phyloP scores from a whole-genome alignment of 1,140 invertebrate genomes.

The Psilanteris sp. region DNA sequence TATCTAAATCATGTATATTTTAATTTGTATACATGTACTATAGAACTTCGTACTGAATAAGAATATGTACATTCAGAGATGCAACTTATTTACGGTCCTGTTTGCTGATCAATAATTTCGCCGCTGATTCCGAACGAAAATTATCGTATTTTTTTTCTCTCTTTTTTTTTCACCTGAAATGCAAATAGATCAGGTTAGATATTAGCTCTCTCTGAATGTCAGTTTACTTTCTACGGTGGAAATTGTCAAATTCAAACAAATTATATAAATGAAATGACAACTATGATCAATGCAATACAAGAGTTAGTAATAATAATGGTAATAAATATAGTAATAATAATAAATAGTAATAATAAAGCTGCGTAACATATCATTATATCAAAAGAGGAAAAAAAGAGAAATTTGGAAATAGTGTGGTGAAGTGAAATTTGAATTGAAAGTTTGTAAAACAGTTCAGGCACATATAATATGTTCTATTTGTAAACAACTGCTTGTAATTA shows the following conservation, averaged over 20 bases:
- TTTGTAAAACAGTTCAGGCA: constrained; percentile 26
- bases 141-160: constrained; percentile 39
- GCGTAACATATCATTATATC: constrained; percentile 11
- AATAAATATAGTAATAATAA: constrained; percentile 13
- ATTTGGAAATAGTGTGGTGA: too few species aligned
- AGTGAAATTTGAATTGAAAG: background rate
- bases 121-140: constrained; percentile 30
- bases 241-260: too few species aligned
- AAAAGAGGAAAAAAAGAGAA: background rate
- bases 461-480: constrained; percentile 11
- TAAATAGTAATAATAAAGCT: constrained; percentile 20
- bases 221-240: constrained; percentile 21
- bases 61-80: constrained; percentile 56
- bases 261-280: too few species aligned
- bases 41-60: constrained; percentile 45
- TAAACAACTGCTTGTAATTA: constrained; percentile 17
- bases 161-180: constrained; percentile 41
- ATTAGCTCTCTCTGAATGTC: constrained; percentile 32
- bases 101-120: constrained; percentile 56
- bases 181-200: constrained; percentile 31
- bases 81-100: constrained; percentile 39
- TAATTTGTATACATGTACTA: constrained; percentile 55
- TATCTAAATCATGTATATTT: constrained; percentile 56
- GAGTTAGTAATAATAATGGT: background rate
- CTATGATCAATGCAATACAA: background rate